Evolutionary conservation across 2,113 vertebrate genomes (phyloP).

Genomic region (Brachypodius melanocephalos): DNA sequence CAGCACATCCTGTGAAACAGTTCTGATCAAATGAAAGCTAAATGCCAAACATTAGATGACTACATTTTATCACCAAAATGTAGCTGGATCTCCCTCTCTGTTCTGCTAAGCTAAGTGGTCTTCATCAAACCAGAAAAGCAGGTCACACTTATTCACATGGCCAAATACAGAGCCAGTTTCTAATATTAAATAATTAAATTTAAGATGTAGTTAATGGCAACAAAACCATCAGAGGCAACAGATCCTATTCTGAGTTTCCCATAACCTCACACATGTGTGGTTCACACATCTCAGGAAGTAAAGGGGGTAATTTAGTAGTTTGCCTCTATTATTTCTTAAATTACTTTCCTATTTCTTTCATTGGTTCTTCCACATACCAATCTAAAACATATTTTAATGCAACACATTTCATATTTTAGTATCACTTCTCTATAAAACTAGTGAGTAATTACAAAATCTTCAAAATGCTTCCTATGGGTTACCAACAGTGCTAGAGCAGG

Average conservation of each 20-base stretch:
- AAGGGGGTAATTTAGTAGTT: not conserved
- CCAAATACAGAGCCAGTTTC: not conserved
- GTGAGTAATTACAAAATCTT: not conserved
- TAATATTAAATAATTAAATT: not conserved
- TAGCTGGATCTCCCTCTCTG: not conserved
- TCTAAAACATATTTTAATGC: not conserved
- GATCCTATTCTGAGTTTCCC: not conserved
- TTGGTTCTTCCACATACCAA: not conserved
- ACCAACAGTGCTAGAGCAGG: not conserved
- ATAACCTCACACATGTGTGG: not conserved
- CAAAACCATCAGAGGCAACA: not conserved
- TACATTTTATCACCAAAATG: not conserved
- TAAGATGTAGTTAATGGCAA: not conserved
- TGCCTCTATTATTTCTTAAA: not conserved
- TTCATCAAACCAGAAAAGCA: not conserved
- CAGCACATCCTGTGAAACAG: not conserved
- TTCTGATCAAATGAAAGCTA: not conserved
- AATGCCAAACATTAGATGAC: not conserved
- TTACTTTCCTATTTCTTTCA: not conserved
- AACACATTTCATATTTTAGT: not conserved
- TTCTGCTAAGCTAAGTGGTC: not conserved
- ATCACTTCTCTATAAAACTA: not conserved
- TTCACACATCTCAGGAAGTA: not conserved
- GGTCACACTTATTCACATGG: not conserved
- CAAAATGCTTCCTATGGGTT: not conserved